A percentile compares a stretch with the other conserved stretches of the same genome.
phyloP scores from a whole-genome alignment of 2,888 invertebrate species.

The Heliconius sara region DNA sequence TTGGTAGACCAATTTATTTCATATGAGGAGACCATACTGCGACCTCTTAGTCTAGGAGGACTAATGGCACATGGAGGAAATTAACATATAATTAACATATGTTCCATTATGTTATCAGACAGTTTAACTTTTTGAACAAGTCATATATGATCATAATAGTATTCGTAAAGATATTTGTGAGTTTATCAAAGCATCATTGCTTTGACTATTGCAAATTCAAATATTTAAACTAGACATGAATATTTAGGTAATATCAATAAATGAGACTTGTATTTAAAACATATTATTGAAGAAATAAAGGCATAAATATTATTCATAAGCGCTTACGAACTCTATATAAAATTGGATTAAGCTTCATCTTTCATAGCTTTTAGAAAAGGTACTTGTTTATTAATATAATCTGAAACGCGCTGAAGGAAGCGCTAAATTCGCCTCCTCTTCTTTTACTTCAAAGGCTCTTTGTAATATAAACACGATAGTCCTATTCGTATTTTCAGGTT shows the following conservation, averaged over 20 bases:
- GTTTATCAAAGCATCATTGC: too few species aligned
- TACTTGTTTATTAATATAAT: constrained; percentile 11
- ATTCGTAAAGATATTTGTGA: too few species aligned
- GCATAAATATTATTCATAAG: not conserved
- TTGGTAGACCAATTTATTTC: too few species aligned
- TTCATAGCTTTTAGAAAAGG: not conserved
- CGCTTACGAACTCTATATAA: not conserved
- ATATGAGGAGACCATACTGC: too few species aligned
- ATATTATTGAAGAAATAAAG: not conserved
- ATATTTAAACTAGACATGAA: too few species aligned
- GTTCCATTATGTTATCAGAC: not conserved
- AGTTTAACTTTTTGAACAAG: not conserved
- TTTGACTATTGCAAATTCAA: too few species aligned
- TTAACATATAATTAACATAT: not conserved
- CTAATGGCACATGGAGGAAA: not conserved
- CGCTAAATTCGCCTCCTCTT: constrained; percentile 19
- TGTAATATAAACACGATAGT: constrained; percentile 22
- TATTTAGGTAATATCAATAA: too few species aligned
- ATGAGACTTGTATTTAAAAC: too few species aligned
- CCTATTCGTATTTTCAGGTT: constrained; percentile 1
- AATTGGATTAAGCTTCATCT: not conserved
- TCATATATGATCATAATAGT: too few species aligned
- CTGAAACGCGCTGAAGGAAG: constrained; percentile 9
- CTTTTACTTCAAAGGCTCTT: constrained; percentile 17
- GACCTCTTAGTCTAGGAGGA: too few species aligned